These are phyloP conservation scores for Cerastis rubricosa DNA, from an alignment of 2,888 invertebrate species.

Conservation along the genomic window DNA sequence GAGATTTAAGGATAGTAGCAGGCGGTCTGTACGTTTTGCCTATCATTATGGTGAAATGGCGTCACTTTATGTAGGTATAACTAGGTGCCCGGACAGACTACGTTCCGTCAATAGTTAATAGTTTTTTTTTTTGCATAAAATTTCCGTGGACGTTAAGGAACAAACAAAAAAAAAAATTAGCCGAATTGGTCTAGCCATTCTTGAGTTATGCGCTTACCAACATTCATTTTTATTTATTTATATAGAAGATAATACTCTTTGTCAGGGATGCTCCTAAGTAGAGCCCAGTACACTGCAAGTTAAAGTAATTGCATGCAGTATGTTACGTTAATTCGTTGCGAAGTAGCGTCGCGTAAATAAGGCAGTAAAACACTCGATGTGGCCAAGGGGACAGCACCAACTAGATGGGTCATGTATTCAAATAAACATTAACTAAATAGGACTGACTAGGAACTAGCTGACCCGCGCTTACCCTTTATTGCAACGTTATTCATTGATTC, in stretches of 20 bases:
- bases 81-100: too few relatives aligned
- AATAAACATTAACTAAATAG: background rate
- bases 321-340: background rate
- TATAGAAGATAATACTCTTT: background rate
- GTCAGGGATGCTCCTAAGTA: background rate
- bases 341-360: background rate
- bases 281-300: background rate
- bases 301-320: background rate
- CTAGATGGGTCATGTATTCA: background rate
- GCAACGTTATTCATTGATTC: too few relatives aligned
- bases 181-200: too few relatives aligned
- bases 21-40: background rate
- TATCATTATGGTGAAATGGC: background rate
- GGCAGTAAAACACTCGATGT: background rate
- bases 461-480: too few relatives aligned
- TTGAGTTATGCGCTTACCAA: too few relatives aligned
- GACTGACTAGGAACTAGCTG: background rate
- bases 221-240: too few relatives aligned
- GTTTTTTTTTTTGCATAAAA: too few relatives aligned
- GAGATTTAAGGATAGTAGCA: background rate
- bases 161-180: too few relatives aligned
- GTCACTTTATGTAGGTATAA: background rate
- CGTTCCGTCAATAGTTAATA: too few relatives aligned
- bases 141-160: too few relatives aligned
- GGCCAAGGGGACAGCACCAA: background rate